phyloP scores from a whole-genome alignment of 2,888 invertebrate genomes.

The Ecliptopera silaceata region DNA sequence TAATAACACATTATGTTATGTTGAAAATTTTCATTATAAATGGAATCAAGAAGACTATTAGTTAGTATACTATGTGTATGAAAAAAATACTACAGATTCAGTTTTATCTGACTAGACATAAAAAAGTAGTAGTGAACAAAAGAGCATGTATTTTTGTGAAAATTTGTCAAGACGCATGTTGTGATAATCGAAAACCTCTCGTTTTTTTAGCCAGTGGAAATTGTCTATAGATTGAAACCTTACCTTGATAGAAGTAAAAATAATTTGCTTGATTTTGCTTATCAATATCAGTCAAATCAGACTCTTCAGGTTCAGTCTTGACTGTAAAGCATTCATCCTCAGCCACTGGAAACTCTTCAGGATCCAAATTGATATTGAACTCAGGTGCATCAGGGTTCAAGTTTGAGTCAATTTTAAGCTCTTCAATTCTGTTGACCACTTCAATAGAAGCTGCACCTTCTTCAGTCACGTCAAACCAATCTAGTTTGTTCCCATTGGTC shows the following conservation, averaged over 20 bases:
- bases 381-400: slow-evolving; percentile 67
- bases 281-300: slow-evolving; percentile 58
- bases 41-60: too few species aligned
- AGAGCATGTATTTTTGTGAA: too few species aligned
- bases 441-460: slow-evolving; percentile 67
- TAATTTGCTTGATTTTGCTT: slow-evolving; percentile 81
- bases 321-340: slow-evolving; percentile 43
- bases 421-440: slow-evolving; percentile 53
- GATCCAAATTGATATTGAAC: slow-evolving; percentile 48
- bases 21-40: too few species aligned
- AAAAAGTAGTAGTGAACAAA: too few species aligned
- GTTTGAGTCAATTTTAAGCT: slow-evolving; percentile 54
- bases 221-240: too few species aligned
- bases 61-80: too few species aligned
- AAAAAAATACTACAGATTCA: too few species aligned
- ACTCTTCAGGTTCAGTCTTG: slow-evolving; percentile 42
- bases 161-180: too few species aligned
- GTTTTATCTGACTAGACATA: too few species aligned
- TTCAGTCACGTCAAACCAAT: slow-evolving; percentile 72
- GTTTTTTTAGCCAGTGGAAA: too few species aligned
- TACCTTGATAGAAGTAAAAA: slow-evolving; percentile 94
- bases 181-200: too few species aligned
- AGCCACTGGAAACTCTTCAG: slow-evolving; percentile 59
- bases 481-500: slow-evolving; percentile 59
- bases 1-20: too few species aligned